These are phyloP conservation scores for Tragelaphus imberbis DNA, from an alignment of 2,113 vertebrate genomes.

Conservation along the genomic window DNA sequence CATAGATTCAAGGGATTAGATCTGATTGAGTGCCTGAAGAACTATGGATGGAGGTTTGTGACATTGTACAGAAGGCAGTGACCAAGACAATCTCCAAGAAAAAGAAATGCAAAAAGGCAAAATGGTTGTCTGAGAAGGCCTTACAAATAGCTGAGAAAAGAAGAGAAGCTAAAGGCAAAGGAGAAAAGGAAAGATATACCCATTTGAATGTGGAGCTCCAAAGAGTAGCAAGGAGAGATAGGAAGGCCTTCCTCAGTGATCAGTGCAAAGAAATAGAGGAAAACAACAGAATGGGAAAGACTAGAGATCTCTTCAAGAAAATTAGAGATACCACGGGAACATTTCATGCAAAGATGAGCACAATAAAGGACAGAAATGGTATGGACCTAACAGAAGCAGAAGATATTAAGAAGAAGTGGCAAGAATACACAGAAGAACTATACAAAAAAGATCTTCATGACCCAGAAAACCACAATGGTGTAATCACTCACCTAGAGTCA, in stretches of 20 bases:
- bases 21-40: background rate
- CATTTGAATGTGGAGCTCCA: background rate
- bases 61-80: background rate
- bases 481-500: no score
- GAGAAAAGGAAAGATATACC: background rate
- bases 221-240: background rate
- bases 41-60: background rate
- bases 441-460: no score
- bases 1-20: background rate
- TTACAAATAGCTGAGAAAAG: background rate
- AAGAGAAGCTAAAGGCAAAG: background rate
- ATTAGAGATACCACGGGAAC: no score
- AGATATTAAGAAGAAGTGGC: no score
- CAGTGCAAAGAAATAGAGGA: background rate
- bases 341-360: no score
- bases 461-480: no score
- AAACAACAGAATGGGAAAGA: no score
- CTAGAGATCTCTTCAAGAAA: no score
- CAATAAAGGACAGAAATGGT: no score
- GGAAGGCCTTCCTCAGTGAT: background rate
- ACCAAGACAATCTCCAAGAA: background rate
- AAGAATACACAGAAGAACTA: no score
- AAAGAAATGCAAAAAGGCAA: background rate
- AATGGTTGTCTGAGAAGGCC: background rate
- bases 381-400: no score